Evolutionary conservation across 92 coral and sea anemone genomes (phyloP), one percentile per base, ranked within the genome.

Genomic region (Palythoa grandiflora): DNA sequence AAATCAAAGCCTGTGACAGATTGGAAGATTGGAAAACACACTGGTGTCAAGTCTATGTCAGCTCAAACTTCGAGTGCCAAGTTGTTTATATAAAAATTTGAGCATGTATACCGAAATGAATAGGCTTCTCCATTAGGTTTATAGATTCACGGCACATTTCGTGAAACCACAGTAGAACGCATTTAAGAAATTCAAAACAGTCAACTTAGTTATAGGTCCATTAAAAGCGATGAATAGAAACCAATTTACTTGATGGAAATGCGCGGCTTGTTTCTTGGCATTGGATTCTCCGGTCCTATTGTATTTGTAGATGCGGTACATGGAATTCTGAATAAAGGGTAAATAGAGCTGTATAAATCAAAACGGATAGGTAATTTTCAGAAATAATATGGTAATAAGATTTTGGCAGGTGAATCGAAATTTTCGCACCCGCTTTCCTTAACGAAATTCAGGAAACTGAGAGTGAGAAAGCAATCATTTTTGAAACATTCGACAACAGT

Each of bases 251-350:
- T 66, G 65, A 81, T 81, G 86, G 74, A 81, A 66, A 60, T 81
- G 75, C 3, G 70, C 35, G 75, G 50, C 74, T 80, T 74, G n/a
- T 50, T 38, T 47, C 75, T 81, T 40, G 74, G 86, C 86, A 40
- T 51, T 66, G 60, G 75, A 47, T 81, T 20, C 60, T 81, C 86
- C 12, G 28, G 48, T 48, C 28, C 86, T 81, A 65, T 81, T 81
- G 86, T 81, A 55, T 81, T 81, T 81, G 86, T 66, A 68, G 76
- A 81, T 65, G 86, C 71, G 86, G 86, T 81, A 81, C 86, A 71
- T 37, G 75, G 55, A 65, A 71, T 81, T 44, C 63, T 81, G 86
- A 81, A 81, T 81, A 81, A 53, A 81, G 66, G 20, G 86, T 57
- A 81, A 81, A 81, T 51, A 81, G 86, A 81, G 75, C 86, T 81